Evolutionary conservation across 2,113 vertebrate species (phyloP), one percentile per base, ranked within the genome.

Genomic region (Vireo altiloquus): DNA sequence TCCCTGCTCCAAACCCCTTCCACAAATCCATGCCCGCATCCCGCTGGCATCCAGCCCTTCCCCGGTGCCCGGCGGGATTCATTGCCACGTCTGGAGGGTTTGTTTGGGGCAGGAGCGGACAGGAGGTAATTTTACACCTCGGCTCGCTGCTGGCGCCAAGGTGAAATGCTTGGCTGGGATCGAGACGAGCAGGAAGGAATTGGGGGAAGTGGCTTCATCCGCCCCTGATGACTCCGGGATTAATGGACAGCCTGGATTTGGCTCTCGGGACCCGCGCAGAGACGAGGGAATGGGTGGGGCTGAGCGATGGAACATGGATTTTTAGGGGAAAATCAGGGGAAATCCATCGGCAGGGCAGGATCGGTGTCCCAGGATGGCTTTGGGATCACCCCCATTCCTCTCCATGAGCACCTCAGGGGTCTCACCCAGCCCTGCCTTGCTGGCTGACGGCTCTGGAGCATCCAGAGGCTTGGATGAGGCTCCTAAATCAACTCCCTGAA

Each of bases 71-170:
- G 1, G 19, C 25, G 56, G 76, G 57, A 60, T 59, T 63, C 90
- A 69, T 11, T 19, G 91, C 82, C 96, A 42, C 11, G 46, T 90
- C 96, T 94, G 89, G 96, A 91, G 9, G 97, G 22, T 37, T 91
- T 97, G 95, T 98, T 98, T 57, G 87, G 72, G 72, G 42, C 44
- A 44, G 44, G 44, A 44, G 18, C 44, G 16, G 8, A 44, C 44
- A 19, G 44, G 44, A 64, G 97, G 98, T 98, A 98, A 98, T 97
- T 89, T 93, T 98, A 98, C 98, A 98, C 98, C 98, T 97, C 92
- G 98, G 97, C 97, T 97, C 97, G 98, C 97, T 96, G 98, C 97
- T 96, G 97, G 97, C 98, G 98, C 98, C 98, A 77, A 89, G 54
- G 96, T 77, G 97, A 95, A 92, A 98, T 95, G 98, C 98, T 97